Evolutionary conservation across 2,113 vertebrate species (phyloP).

Genomic region (Cromileptes altivelis): DNA sequence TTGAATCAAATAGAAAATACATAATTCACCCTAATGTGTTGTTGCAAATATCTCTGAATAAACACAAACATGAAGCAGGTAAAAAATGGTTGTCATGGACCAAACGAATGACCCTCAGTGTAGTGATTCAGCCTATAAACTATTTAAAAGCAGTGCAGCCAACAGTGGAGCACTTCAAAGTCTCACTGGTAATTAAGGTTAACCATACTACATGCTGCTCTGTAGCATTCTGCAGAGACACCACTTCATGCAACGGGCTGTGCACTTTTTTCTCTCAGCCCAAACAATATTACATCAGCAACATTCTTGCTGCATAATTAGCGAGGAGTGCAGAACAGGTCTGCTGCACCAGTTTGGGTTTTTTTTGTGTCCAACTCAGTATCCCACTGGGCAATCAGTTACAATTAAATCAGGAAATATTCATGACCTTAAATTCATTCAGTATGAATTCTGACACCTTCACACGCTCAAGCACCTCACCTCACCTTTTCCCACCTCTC

Average conservation of each 20-base stretch:
- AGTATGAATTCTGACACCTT: conserved; percentile 35
- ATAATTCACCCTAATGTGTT: background rate
- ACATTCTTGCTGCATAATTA: conserved; percentile 67
- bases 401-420: conserved; percentile 39
- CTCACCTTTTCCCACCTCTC: conserved; percentile 2
- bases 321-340: conserved; percentile 25
- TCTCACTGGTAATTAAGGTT: conserved; percentile 35
- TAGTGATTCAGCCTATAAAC: conserved; percentile 8
- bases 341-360: conserved; percentile 27
- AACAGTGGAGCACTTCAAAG: conserved; percentile 7
- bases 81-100: background rate
- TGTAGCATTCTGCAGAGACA: conserved; percentile 26
- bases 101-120: background rate
- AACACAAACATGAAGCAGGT: background rate
- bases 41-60: background rate
- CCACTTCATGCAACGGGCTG: conserved; percentile 5
- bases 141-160: conserved; percentile 18
- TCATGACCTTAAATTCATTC: conserved; percentile 16
- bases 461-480: background rate
- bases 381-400: conserved; percentile 15
- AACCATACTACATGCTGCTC: background rate
- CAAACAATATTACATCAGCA: conserved; percentile 56
- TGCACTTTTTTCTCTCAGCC: conserved; percentile 10
- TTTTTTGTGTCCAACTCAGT: conserved; percentile 22
- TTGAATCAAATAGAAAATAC: conserved; percentile 11